Conservation (phyloP, 2,113 vertebrate species). For the Seriola aureovittata region DNA sequence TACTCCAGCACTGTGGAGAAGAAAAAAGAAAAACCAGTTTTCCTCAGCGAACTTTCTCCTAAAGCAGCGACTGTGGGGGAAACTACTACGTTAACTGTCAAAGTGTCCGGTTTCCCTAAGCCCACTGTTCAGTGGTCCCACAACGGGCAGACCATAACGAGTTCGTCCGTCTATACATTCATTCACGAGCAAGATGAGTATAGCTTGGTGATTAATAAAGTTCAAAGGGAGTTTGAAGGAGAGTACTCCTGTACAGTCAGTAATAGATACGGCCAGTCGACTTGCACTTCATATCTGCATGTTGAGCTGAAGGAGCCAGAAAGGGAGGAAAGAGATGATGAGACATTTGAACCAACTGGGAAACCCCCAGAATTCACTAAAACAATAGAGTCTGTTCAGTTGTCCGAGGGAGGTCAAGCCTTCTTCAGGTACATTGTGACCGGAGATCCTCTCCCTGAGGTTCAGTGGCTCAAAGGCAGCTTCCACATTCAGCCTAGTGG, state of each 20-base stretch:
- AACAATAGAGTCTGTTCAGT: constrained; percentile 78
- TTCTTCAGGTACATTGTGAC: constrained; percentile 85
- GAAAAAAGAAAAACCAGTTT: constrained; percentile 87
- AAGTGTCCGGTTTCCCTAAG: constrained; percentile 85
- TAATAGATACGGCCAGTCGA: constrained; percentile 84
- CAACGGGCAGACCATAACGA: constrained; percentile 79
- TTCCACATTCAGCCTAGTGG: constrained; percentile 77
- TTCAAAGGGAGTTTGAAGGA: constrained; percentile 85
- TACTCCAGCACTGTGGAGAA: constrained; percentile 81
- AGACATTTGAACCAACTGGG: constrained; percentile 37
- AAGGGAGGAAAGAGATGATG: constrained; percentile 14
- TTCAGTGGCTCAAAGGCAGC: constrained; percentile 88
- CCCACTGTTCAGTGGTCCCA: constrained; percentile 90
- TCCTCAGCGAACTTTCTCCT: constrained; percentile 86
- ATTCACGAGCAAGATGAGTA: constrained; percentile 86
- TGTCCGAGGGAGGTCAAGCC: constrained; percentile 80
- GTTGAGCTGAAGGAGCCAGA: constrained; percentile 76
- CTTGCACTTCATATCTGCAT: constrained; percentile 85
- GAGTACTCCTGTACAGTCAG: constrained; percentile 89
- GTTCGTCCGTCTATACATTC: constrained; percentile 83
- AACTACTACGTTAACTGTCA: constrained; percentile 86
- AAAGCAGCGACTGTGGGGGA: constrained; percentile 84
- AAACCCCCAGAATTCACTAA: constrained; percentile 85
- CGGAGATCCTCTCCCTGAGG: constrained; percentile 85
- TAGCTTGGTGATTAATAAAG: constrained; percentile 87